Evolutionary conservation across 2,888 invertebrate species (phyloP).

Genomic region (Bugula neritina): DNA sequence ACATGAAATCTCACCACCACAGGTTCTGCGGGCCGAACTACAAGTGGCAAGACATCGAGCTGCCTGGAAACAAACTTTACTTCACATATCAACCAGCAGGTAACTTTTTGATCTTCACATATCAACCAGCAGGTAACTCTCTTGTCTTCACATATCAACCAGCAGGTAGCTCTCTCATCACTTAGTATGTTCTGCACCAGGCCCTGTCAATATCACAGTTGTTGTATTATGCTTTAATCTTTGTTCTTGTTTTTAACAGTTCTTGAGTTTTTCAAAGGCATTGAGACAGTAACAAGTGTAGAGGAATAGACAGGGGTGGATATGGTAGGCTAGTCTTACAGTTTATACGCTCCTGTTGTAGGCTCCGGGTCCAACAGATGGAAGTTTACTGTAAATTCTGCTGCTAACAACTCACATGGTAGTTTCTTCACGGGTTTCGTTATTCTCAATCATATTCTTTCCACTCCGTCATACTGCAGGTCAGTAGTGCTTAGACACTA

Average conservation of each 20-base stretch:
- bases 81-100: conserved; percentile 39
- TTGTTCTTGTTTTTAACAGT: too few relatives aligned
- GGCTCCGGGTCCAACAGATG: conserved; percentile 28
- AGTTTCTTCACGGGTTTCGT: conserved; percentile 50
- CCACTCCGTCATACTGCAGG: conserved; percentile 33
- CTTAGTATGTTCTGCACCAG: too few relatives aligned
- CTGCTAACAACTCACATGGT: conserved; percentile 36
- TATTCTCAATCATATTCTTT: conserved; percentile 42
- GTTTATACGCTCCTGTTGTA: too few relatives aligned
- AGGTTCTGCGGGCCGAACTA: conserved; percentile 40
- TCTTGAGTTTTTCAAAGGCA: too few relatives aligned
- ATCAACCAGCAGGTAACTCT: conserved; percentile 35
- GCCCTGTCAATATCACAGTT: too few relatives aligned
- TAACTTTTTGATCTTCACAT: conserved; percentile 39
- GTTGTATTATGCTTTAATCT: too few relatives aligned
- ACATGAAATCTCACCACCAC: conserved; percentile 36
- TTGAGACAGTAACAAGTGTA: too few relatives aligned
- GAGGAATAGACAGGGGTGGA: too few relatives aligned
- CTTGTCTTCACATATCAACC: conserved; percentile 39
- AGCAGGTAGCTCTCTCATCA: too few relatives aligned
- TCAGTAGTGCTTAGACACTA: background rate
- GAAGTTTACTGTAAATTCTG: conserved; percentile 45
- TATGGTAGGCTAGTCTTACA: too few relatives aligned
- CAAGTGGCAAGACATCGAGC: conserved; percentile 45
- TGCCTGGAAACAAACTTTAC: conserved; percentile 46